Evolutionary conservation across 2,113 vertebrate species (phyloP), one percentile per base, ranked within the genome.

Genomic region (Tachysurus vachellii): DNA sequence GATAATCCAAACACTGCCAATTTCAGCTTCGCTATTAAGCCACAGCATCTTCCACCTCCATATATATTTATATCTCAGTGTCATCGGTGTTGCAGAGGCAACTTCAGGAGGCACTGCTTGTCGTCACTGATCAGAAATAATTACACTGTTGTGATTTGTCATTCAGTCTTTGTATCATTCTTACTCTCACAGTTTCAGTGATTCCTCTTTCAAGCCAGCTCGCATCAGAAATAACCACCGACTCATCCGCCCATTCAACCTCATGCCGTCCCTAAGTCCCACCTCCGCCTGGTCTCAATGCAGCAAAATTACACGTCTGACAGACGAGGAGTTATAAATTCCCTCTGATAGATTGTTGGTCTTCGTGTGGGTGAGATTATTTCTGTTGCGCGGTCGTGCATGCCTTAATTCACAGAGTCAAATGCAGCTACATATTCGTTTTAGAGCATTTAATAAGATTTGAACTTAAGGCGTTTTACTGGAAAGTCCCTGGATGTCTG

Each of bases 241-340:
- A 83, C 86, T 87, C 86, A 87, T 87, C 59, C 57, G 5, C 81
- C 66, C 56, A 36, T 87, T 83, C 80, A 75, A 83, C 56, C 70
- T 73, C 80, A 44, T 64, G 77, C 70, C 12, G 47, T 36, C 71
- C 80, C 71, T 36, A 77, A 83, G 81, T 77, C 86, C 82, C 81
- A 44, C 86, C 81, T 83, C 57, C 59, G 50, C 28, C 47, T 82
- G 47, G 19, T 75, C 80, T 82, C 68, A 77, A 31, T 75, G 44
- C n/a, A 50, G 19, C 57, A 71, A 83, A 87, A 87, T 83, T 83
- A 83, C 86, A 83, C 70, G 80, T 64, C 86, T 87, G 81, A 83
- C 57, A 76, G 57, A 77, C 36, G 23, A 87, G 73, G 80, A 83
- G 86, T 77, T 77, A 42, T 36, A 82, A 87, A 87, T 77, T 87